Evolutionary conservation across 2,888 invertebrate species (phyloP).

Genomic region (Branchinecta sandiegonensis): DNA sequence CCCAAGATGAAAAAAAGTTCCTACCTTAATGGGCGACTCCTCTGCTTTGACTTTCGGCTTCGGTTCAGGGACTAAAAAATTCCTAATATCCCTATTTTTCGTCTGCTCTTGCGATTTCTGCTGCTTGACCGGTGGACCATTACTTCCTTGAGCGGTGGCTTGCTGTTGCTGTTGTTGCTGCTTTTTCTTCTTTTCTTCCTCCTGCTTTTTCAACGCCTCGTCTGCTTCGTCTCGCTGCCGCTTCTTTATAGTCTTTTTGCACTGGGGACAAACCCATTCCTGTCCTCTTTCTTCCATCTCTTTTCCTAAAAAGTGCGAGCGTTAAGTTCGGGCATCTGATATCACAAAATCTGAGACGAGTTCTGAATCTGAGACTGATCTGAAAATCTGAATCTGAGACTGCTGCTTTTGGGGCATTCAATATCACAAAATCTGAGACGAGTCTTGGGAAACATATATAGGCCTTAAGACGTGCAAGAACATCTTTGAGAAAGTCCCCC

Average conservation of each 20-base stretch:
- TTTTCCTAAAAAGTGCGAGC: slow-evolving; percentile 38
- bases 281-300: slow-evolving; percentile 78
- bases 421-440: too few relatives aligned
- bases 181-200: slow-evolving; percentile 9
- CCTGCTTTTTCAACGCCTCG: slow-evolving; percentile 23
- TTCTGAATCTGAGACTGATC: too few relatives aligned
- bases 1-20: too few relatives aligned
- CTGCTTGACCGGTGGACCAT: not conserved
- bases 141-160: not conserved
- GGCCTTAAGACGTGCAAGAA: too few relatives aligned
- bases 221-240: slow-evolving; percentile 22
- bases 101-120: not conserved
- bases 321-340: too few relatives aligned
- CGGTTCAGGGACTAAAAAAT: not conserved
- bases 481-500: too few relatives aligned
- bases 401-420: too few relatives aligned
- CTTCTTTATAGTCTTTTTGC: slow-evolving; percentile 34
- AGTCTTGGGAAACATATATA: too few relatives aligned
- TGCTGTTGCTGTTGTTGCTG: slow-evolving; percentile 19
- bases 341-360: too few relatives aligned
- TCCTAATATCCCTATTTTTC: not conserved
- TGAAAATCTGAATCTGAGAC: too few relatives aligned
- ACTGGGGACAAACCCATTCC: slow-evolving; percentile 80
- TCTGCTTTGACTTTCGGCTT: too few relatives aligned
- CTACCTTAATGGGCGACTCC: too few relatives aligned